phyloP scores from a whole-genome alignment of 2,888 invertebrate species.

The Sipha maydis region DNA sequence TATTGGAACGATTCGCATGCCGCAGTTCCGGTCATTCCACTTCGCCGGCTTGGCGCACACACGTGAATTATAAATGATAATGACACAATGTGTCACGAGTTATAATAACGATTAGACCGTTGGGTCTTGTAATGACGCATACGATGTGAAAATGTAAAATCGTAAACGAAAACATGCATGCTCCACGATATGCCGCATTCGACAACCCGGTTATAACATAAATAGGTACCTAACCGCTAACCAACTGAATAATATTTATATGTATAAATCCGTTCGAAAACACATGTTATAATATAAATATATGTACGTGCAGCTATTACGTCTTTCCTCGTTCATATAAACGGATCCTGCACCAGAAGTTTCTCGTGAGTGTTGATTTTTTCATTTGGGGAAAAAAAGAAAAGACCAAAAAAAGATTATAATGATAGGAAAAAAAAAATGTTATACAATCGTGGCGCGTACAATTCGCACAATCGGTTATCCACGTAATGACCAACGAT shows the following conservation, averaged over 20 bases:
- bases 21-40: conserved; percentile 1
- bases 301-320: background rate
- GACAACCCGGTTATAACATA: background rate
- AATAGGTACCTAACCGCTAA: too few species aligned
- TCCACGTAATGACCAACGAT: background rate
- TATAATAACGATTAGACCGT: background rate
- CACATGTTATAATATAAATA: too few species aligned
- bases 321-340: background rate
- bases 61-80: too few species aligned
- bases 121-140: background rate
- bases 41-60: background rate
- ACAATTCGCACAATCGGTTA: background rate
- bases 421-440: background rate
- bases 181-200: background rate
- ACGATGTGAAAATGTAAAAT: background rate
- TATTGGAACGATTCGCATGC: background rate
- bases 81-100: background rate
- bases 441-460: background rate
- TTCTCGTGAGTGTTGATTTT: background rate
- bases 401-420: background rate
- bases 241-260: too few species aligned
- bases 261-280: too few species aligned
- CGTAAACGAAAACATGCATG: background rate
- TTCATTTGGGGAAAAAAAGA: background rate
- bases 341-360: too few species aligned